Evolutionary conservation across 2,113 vertebrate species (phyloP).

Genomic region (Casuarius casuarius): DNA sequence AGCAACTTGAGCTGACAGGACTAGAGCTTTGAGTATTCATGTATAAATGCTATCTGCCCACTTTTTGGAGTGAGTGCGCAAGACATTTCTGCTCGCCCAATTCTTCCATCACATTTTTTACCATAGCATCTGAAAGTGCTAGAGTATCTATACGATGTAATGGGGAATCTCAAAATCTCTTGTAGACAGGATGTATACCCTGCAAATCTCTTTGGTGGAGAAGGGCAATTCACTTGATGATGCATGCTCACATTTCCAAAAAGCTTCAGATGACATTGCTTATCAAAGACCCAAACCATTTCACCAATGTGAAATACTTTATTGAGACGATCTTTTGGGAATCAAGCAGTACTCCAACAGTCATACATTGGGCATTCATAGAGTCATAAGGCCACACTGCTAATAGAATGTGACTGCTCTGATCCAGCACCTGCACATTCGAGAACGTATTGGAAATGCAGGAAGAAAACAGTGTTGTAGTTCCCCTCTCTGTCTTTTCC

Average conservation of each 20-base stretch:
- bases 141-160: neutral
- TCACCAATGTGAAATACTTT: neutral
- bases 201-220: neutral
- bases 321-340: slow-evolving; percentile 16
- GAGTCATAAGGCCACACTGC: neutral
- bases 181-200: neutral
- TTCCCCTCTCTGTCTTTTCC: neutral
- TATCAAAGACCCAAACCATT: neutral
- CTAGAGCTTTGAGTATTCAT: neutral
- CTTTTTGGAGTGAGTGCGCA: neutral
- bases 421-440: neutral
- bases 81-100: neutral
- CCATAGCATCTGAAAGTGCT: neutral
- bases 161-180: neutral
- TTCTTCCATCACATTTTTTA: neutral
- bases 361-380: neutral
- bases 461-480: neutral
- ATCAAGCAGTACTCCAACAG: neutral
- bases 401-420: neutral
- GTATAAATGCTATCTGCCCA: neutral
- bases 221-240: neutral
- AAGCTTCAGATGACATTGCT: neutral
- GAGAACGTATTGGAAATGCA: neutral
- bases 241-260: neutral
- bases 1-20: neutral